Percentiles rank a stretch among this genome's conserved stretches.
These are phyloP conservation scores for Amphiprion clarkii DNA, from an alignment of 2,797 vertebrate genomes.

Conservation along the genomic window DNA sequence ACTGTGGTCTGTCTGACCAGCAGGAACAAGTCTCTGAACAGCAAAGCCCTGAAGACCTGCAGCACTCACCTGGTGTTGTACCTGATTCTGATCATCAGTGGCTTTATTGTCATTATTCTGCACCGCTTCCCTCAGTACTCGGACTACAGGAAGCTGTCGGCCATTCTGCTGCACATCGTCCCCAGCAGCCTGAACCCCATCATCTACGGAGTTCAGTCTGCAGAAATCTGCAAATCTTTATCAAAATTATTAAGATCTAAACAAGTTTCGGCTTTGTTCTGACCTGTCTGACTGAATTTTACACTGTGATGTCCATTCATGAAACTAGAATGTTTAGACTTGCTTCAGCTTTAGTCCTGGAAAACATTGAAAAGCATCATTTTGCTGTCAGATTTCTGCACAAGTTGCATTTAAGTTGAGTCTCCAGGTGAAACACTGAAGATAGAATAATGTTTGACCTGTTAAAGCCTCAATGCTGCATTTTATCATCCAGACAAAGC, in stretches of 20 bases:
- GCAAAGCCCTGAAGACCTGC: conserved; percentile 35
- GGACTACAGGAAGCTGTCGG: conserved; percentile 39
- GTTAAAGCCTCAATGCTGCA: no score
- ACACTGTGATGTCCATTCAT: no score
- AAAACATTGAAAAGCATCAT: no score
- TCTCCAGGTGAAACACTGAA: no score
- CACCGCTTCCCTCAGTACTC: conserved; percentile 60
- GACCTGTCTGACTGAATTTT: no score
- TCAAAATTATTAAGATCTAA: neutral
- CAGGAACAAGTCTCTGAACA: conserved; percentile 62
- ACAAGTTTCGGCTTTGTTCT: no score
- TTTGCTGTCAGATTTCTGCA: no score
- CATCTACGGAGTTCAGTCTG: conserved; percentile 52
- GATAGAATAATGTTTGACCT: no score
- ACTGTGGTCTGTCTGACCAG: conserved; percentile 44
- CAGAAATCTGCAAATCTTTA: conserved; percentile 36
- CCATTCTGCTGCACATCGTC: conserved; percentile 49
- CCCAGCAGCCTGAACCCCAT: conserved; percentile 54
- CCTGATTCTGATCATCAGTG: conserved; percentile 38
- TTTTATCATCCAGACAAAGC: no score
- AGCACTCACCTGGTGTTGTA: conserved; percentile 57
- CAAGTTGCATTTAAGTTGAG: no score
- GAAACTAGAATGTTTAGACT: no score
- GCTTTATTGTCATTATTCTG: conserved; percentile 35
- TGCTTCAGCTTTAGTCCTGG: no score